Conservation (phyloP, 2,113 vertebrate species). For the Brachyhypopomus occidentalis region DNA sequence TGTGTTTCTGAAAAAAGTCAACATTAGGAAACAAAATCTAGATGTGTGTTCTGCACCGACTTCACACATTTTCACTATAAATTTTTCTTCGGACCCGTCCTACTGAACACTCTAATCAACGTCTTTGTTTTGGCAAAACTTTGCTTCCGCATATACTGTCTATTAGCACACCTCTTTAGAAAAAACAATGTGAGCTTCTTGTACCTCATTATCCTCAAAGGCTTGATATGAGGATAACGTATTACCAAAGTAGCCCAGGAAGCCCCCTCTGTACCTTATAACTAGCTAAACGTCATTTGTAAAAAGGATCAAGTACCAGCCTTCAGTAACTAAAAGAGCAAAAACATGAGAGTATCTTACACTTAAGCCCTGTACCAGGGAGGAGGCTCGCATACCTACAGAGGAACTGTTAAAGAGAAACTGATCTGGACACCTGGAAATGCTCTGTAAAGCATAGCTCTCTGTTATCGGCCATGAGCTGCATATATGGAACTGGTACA, state of each 20-base stretch:
- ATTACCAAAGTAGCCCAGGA: slow-evolving; percentile 6
- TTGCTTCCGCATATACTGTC: neutral
- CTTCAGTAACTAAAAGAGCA: neutral
- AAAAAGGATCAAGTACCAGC: neutral
- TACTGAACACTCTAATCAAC: neutral
- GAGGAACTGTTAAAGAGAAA: neutral
- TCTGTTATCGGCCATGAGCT: neutral
- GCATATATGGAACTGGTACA: too few relatives aligned
- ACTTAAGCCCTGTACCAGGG: neutral
- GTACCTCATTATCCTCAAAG: neutral
- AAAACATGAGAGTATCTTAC: neutral
- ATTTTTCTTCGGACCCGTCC: too few relatives aligned
- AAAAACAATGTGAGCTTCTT: neutral
- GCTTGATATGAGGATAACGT: too few relatives aligned
- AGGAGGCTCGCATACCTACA: neutral
- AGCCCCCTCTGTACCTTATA: neutral
- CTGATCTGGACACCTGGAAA: neutral
- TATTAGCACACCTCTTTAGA: neutral
- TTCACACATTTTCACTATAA: neutral
- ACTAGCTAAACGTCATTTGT: neutral
- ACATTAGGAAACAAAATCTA: neutral
- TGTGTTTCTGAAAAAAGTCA: neutral
- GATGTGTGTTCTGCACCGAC: neutral
- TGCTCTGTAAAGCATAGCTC: neutral
- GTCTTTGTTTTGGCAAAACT: neutral